These are phyloP conservation scores for Sabatieria punctata DNA, from an alignment of 2,888 invertebrate species.

Conservation along the genomic window DNA sequence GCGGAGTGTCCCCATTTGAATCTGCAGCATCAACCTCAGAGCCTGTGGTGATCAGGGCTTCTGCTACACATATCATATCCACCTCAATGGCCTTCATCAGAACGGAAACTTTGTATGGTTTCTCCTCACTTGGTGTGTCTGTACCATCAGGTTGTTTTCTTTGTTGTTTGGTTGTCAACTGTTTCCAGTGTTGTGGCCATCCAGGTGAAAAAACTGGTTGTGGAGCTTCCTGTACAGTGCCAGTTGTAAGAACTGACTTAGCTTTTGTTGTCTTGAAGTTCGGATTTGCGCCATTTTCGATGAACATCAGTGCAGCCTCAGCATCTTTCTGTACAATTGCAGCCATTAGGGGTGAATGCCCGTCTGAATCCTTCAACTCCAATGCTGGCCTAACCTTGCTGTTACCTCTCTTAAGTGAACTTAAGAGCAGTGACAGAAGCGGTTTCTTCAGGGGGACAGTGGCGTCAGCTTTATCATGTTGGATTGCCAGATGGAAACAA, in stretches of 20 bases:
- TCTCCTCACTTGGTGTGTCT: too few relatives aligned
- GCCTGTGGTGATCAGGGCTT: slow-evolving; percentile 3
- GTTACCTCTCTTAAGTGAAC: too few relatives aligned
- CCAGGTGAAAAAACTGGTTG: not conserved
- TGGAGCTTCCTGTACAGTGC: too few relatives aligned
- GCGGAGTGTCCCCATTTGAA: slow-evolving; percentile 23
- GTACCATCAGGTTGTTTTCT: too few relatives aligned
- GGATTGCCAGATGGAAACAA: too few relatives aligned
- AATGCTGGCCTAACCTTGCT: not conserved
- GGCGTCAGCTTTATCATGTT: too few relatives aligned
- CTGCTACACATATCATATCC: not conserved
- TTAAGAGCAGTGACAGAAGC: too few relatives aligned
- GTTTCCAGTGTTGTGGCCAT: not conserved
- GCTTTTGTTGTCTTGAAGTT: too few relatives aligned
- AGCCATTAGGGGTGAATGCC: not conserved
- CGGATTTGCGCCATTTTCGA: not conserved
- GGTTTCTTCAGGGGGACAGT: too few relatives aligned
- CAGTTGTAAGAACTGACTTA: too few relatives aligned
- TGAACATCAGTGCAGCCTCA: not conserved
- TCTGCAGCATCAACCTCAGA: slow-evolving; percentile 28
- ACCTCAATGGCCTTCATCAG: not conserved
- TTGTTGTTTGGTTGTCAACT: too few relatives aligned
- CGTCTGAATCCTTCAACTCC: not conserved
- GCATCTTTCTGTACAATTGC: not conserved
- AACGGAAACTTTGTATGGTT: too few relatives aligned